Conservation (phyloP, 2,113 vertebrate genomes). For the Gyps fulvus region DNA sequence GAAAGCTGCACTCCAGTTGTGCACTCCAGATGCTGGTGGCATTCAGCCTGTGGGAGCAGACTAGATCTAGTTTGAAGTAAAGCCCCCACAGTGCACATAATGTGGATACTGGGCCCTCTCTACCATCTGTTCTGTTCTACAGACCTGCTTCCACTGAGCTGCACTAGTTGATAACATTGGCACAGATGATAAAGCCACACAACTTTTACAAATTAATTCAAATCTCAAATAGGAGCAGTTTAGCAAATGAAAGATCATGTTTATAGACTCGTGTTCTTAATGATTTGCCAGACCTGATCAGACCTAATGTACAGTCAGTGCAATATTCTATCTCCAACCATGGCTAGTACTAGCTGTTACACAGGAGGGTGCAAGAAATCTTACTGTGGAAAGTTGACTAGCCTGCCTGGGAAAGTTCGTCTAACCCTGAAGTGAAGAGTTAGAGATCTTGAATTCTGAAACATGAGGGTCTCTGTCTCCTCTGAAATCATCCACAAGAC, state of each 20-base stretch:
- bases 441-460: neutral
- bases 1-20: neutral
- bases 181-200: neutral
- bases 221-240: neutral
- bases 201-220: neutral
- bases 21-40: neutral
- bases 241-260: neutral
- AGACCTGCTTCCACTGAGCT: neutral
- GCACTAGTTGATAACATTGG: neutral
- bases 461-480: neutral
- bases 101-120: neutral
- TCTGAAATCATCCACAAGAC: neutral
- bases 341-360: neutral
- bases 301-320: neutral
- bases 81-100: neutral
- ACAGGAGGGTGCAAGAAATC: neutral
- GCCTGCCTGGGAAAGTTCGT: neutral
- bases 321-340: neutral
- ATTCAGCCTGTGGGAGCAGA: neutral
- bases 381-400: neutral
- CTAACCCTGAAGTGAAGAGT: neutral
- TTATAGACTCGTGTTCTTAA: neutral
- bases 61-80: neutral
- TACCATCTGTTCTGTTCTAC: constrained; percentile 3
- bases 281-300: neutral